phyloP scores from a whole-genome alignment of 2,888 invertebrate genomes.

The Chalcis sispes region DNA sequence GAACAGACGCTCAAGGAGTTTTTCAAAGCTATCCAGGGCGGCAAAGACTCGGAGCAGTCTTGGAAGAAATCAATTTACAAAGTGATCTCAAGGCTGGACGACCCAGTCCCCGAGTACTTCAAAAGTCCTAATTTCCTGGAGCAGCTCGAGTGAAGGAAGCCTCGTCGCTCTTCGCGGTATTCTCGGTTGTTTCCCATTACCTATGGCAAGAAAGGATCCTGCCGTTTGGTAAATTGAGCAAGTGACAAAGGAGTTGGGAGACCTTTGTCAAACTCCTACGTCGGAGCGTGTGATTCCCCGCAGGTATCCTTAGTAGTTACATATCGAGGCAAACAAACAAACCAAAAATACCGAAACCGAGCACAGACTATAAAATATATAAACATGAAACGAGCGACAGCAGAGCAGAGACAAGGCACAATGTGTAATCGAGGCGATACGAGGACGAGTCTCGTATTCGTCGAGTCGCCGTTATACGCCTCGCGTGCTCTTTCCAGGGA shows the following conservation, averaged over 20 bases:
- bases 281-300: conserved; percentile 35
- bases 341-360: conserved; percentile 59
- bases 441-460: conserved; percentile 7
- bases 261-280: conserved; percentile 44
- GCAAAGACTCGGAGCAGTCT: conserved; percentile 98
- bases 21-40: conserved; percentile 97
- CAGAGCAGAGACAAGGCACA: conserved; percentile 2
- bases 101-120: conserved; percentile 99
- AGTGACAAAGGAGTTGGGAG: conserved; percentile 5
- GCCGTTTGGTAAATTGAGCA: conserved; percentile 60
- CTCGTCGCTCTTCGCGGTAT: conserved; percentile 65
- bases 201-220: conserved; percentile 69
- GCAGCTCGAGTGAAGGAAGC: conserved; percentile 88
- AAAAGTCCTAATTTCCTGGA: conserved; percentile 99
- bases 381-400: conserved; percentile 60
- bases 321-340: conserved; percentile 67
- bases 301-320: conserved; percentile 73
- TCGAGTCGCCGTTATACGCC: conserved; percentile 8
- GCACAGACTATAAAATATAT: conserved; percentile 62
- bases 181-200: conserved; percentile 57
- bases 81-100: conserved; percentile 99
- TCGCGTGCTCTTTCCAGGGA: conserved; percentile 9
- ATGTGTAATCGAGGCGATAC: not conserved
- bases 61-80: conserved; percentile 99
- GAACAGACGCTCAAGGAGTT: conserved; percentile 99